Base-by-base conservation (phyloP, 2,797 vertebrate genomes). In the Odontamblyopus rebecca region DNA sequence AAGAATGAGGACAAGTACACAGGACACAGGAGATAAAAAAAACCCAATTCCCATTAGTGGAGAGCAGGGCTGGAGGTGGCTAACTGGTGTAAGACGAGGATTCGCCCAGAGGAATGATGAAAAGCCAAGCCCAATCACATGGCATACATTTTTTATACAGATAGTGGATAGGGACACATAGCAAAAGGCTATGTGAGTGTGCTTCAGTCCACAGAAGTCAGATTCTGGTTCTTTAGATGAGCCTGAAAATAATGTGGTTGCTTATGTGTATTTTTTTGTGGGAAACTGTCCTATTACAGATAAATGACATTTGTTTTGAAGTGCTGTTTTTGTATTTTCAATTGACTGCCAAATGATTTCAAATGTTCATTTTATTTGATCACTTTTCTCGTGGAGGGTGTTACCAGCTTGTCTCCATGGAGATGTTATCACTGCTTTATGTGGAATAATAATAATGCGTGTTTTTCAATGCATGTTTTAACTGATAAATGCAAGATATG, bases 121-220 rank as follows among this genome's bases (percentile, higher is more conserved):
- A 44, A 53, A 68, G 62, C 69, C 65, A 5, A 2, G 18, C 16
- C 2, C 57, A 56, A 82, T 62, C 30, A 63, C 53, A 61, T 23
- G 48, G 64, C 63, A 70, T 80, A 56, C 80, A 82, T 79, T 76
- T 75, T 85, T 74, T 48, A 84, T 78, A 59, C 53, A 63, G 57
- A 5, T 5, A 23, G 68, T 71, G 61, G 19, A 27, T 23, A 61
- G 18, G 66, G 19, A 44, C 67, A 44, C 29, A 63, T 30, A 73
- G 44, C 53, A 57, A 23, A 23, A 23, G 23, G 23, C 23, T 23
- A 23, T 54, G 53, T 54, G 53, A 57, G 53, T 9, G 53, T 9
- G 53, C 53, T 54, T 8, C n/a, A 54, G 54, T 57, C 54, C 19
- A 57, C 23, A 57, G 4, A 57, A 57, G 23, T 48, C 18, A 8